Evolutionary conservation across 1,140 invertebrate genomes (phyloP).

Genomic region (Penaeus vannamei): DNA sequence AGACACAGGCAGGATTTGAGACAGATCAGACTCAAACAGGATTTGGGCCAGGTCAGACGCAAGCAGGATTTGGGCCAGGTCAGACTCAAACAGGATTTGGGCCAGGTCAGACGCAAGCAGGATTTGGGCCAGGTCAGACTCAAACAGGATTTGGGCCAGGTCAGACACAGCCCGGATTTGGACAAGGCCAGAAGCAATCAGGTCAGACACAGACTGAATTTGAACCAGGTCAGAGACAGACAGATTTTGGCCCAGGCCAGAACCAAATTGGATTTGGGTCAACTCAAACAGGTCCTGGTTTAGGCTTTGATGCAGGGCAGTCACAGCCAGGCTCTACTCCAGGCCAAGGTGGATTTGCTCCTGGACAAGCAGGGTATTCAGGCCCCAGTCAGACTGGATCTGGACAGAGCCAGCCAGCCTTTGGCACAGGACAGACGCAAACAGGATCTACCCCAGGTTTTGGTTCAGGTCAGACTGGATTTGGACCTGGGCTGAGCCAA

Average conservation of each 20-base stretch:
- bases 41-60: no score
- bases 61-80: no score
- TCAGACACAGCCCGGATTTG: not conserved
- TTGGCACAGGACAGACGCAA: slow-evolving; percentile 14
- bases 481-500: slow-evolving; percentile 1
- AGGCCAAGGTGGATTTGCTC: not conserved
- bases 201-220: not conserved
- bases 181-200: not conserved
- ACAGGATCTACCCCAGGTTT: not conserved
- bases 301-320: not conserved
- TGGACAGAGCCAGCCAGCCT: not conserved
- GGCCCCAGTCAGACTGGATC: not conserved
- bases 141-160: not conserved
- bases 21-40: no score
- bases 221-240: no score
- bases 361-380: not conserved
- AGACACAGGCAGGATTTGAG: not conserved
- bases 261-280: not conserved
- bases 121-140: no score
- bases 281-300: not conserved
- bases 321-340: not conserved
- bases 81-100: not conserved
- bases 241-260: not conserved
- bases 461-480: not conserved
- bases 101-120: slow-evolving; percentile 19